Percentiles rank a stretch among this genome's conserved stretches.
These are phyloP conservation scores for Steinernema hermaphroditum DNA, from an alignment of 2,888 invertebrate species.

Conservation along the genomic window DNA sequence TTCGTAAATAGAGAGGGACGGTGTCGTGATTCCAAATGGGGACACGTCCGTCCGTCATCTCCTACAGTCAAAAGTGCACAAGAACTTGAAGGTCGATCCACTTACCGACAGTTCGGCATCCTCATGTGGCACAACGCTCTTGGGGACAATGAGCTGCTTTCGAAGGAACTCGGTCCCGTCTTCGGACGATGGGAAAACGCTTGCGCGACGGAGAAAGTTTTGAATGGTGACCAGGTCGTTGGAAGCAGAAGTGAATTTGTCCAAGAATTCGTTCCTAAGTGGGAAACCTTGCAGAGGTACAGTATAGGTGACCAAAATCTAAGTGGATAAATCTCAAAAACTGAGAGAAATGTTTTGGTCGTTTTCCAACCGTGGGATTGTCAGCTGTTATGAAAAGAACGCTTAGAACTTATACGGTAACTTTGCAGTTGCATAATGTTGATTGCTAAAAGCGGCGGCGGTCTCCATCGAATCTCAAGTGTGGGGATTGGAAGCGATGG, in stretches of 20 bases:
- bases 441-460: too few species aligned
- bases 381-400: too few species aligned
- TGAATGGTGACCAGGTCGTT: not conserved
- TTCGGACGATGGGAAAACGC: not conserved
- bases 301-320: too few species aligned
- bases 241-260: constrained; percentile 11
- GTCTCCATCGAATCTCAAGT: too few species aligned
- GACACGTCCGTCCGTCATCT: not conserved
- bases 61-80: not conserved
- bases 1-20: constrained; percentile 1
- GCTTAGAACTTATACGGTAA: too few species aligned
- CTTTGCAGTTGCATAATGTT: too few species aligned
- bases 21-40: not conserved
- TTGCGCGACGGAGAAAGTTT: not conserved
- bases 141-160: not conserved
- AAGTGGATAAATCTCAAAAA: too few species aligned
- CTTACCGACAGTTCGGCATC: not conserved
- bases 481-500: too few species aligned
- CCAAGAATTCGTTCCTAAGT: not conserved
- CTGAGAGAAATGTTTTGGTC: too few species aligned
- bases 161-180: constrained; percentile 4
- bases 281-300: too few species aligned
- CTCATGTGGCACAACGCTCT: not conserved
- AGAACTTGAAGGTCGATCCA: not conserved
- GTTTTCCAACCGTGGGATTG: too few species aligned